Conservation (phyloP, 2,797 vertebrate genomes). For the Arrhamphus sclerolepis region DNA sequence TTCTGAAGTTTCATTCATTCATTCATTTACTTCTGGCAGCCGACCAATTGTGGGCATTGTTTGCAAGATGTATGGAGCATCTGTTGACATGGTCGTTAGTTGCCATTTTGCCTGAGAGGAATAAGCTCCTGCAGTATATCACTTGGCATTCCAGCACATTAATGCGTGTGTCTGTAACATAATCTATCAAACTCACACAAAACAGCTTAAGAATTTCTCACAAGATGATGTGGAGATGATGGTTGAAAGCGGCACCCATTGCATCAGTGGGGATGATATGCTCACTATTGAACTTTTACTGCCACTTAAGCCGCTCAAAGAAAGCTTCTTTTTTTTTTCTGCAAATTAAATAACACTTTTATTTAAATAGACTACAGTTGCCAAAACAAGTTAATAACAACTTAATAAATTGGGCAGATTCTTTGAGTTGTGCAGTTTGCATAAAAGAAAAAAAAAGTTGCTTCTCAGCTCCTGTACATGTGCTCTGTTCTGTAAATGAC, state of each 20-base stretch:
- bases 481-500: not conserved
- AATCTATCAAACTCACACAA: conserved; percentile 70
- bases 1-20: conserved; percentile 75
- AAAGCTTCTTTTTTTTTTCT: not conserved
- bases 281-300: conserved; percentile 12
- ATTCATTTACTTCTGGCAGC: conserved; percentile 73
- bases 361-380: no score
- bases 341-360: no score
- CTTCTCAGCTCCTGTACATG: no score
- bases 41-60: conserved; percentile 71
- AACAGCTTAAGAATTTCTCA: conserved; percentile 62
- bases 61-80: conserved; percentile 74
- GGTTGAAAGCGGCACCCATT: conserved; percentile 32
- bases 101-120: conserved; percentile 74
- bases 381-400: no score
- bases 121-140: conserved; percentile 69
- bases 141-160: conserved; percentile 70
- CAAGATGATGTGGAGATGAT: conserved; percentile 47
- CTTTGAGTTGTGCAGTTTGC: no score
- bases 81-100: conserved; percentile 74
- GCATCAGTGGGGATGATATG: conserved; percentile 27
- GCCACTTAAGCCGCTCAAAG: not conserved
- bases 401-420: no score
- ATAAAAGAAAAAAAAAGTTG: no score
- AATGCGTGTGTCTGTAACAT: conserved; percentile 62